These are phyloP conservation scores for Halyomorpha halys DNA, from an alignment of 1,140 invertebrate genomes.

Conservation along the genomic window DNA sequence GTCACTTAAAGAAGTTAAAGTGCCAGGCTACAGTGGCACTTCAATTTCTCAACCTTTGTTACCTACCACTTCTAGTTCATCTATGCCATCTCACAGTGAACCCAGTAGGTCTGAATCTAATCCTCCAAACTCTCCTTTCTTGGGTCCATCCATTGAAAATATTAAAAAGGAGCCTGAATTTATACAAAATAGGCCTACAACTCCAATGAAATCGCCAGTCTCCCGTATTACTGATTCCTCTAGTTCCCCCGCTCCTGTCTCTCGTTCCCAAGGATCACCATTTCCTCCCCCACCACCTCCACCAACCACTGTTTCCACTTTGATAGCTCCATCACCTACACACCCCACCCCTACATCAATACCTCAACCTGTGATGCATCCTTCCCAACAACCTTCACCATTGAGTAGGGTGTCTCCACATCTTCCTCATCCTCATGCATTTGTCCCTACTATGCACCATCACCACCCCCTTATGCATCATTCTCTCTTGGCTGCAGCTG, in stretches of 20 bases:
- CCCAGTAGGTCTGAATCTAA: slow-evolving; percentile 20
- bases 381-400: slow-evolving; percentile 51
- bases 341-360: slow-evolving; percentile 47
- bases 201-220: slow-evolving; percentile 36
- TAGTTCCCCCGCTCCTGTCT: slow-evolving; percentile 28
- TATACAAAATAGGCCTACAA: slow-evolving; percentile 38
- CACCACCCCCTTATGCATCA: slow-evolving; percentile 57
- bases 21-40: slow-evolving; percentile 51
- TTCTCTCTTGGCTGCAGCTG: slow-evolving; percentile 48
- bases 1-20: slow-evolving; percentile 68
- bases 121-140: slow-evolving; percentile 27
- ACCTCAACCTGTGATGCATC: slow-evolving; percentile 56
- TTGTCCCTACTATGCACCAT: slow-evolving; percentile 50
- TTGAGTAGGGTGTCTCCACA: slow-evolving; percentile 40
- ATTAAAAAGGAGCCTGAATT: slow-evolving; percentile 63
- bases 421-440: slow-evolving; percentile 52
- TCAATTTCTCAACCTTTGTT: slow-evolving; percentile 34
- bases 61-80: slow-evolving; percentile 30
- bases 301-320: slow-evolving; percentile 28
- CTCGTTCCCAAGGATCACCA: slow-evolving; percentile 30
- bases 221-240: slow-evolving; percentile 39
- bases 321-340: slow-evolving; percentile 37
- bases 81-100: slow-evolving; percentile 24
- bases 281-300: slow-evolving; percentile 30
- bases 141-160: slow-evolving; percentile 44